These are phyloP conservation scores for Cliona cf. orientalis DNA, from an alignment of 37 sponge, comb jelly and placozoan species.

Conservation along the genomic window DNA sequence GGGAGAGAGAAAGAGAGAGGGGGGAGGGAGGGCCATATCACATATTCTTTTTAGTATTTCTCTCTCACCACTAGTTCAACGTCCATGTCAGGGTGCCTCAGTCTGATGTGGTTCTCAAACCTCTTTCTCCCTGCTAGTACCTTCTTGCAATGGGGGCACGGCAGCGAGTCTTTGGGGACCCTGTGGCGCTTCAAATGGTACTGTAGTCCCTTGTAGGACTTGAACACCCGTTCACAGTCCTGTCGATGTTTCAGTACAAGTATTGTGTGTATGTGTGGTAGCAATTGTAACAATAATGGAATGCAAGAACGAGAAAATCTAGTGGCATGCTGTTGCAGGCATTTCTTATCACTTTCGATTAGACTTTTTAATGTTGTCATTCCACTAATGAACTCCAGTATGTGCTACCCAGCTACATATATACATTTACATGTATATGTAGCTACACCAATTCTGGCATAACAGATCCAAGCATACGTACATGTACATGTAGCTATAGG, in stretches of 20 bases:
- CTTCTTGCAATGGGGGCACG: conserved; percentile 18
- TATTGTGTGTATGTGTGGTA: no score
- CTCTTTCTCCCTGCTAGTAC: conserved; percentile 6
- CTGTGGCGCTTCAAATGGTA: conserved; percentile 30
- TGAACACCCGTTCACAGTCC: conserved; percentile 23
- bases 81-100: conserved; percentile 14
- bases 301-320: no score
- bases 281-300: no score
- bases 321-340: no score
- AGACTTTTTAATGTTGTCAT: no score
- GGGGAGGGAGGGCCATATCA: neutral
- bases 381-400: no score
- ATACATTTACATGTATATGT: no score
- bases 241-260: no score
- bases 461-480: no score
- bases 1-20: neutral
- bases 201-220: conserved; percentile 5
- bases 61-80: neutral
- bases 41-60: neutral
- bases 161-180: neutral
- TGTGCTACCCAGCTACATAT: no score
- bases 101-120: conserved; percentile 3
- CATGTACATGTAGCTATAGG: neutral
- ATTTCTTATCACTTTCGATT: no score
- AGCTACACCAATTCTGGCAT: no score